Conservation (phyloP, 2,797 vertebrate species). For the Cirrhinus molitorella region DNA sequence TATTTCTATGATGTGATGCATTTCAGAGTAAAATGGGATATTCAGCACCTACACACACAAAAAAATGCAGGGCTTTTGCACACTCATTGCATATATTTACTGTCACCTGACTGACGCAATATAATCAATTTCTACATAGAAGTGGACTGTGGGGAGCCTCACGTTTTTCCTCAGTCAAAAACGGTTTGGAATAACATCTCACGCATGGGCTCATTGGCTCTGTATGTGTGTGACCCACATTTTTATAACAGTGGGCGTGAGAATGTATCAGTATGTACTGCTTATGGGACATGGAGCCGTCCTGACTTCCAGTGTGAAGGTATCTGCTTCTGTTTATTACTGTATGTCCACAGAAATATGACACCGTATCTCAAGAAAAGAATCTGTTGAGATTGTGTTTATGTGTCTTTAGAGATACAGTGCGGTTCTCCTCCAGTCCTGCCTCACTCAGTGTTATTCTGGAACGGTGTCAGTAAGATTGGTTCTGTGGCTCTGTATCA, state of each 20-base stretch:
- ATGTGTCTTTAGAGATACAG: slow-evolving; percentile 57
- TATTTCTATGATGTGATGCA: not conserved
- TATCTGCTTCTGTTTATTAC: slow-evolving; percentile 31
- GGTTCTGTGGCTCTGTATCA: slow-evolving; percentile 72
- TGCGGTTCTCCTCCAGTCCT: slow-evolving; percentile 76
- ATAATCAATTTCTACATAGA: slow-evolving; percentile 68
- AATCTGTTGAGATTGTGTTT: slow-evolving; percentile 24
- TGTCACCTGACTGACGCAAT: not conserved
- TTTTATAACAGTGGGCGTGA: slow-evolving; percentile 74
- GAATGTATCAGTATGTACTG: slow-evolving; percentile 67
- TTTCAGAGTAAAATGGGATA: not conserved
- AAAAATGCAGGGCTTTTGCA: not conserved
- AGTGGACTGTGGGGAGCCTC: slow-evolving; percentile 82
- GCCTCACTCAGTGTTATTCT: slow-evolving; percentile 69
- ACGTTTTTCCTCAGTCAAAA: slow-evolving; percentile 74
- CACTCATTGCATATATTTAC: not conserved
- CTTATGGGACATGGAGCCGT: slow-evolving; percentile 53
- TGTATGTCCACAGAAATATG: not conserved
- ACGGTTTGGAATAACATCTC: slow-evolving; percentile 78
- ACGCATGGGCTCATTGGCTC: slow-evolving; percentile 71
- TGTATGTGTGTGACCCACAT: slow-evolving; percentile 81
- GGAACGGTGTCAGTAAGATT: slow-evolving; percentile 70
- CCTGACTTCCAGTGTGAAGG: slow-evolving; percentile 57
- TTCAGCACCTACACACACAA: not conserved
- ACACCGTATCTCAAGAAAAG: not conserved